Evolutionary conservation across 2,113 vertebrate species (phyloP), one percentile per base, ranked within the genome.

Genomic region (Vicugna pacos): DNA sequence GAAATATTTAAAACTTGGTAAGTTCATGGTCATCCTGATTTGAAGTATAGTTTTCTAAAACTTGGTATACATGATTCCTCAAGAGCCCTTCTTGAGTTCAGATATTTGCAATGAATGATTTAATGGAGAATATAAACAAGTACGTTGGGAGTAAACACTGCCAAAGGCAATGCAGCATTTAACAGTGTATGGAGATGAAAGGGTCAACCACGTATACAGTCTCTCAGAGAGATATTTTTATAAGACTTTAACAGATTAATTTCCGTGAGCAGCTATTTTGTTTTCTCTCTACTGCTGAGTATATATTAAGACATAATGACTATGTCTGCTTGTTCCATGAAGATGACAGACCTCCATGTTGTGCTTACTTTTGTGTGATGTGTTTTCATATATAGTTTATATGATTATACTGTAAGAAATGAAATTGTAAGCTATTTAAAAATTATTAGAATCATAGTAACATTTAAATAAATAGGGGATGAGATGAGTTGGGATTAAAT

Each of bases 321-420:
- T 69, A 67, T 89, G 52, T 73, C 32, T 69, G 12, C 60, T 85
- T 89, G 26, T 91, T 92, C 86, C 30, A 75, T 73, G 58, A 76
- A 72, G 10, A 81, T 70, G 67, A 64, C 13, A 88, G 26, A 58
- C 5, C 9, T 76, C 35, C 50, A 28, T 77, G 7, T 54, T 64
- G 32, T 86, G 26, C 54, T 93, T 89, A 81, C 24, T n/a, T 87
- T 92, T 62, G 11, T 72, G n/a, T 86, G 82, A 81, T 96, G 16
- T 72, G 20, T 81, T 89, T 89, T 86, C 10, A 76, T 70, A 72
- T 77, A 67, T 3, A 38, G 20, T 67, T 90, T 73, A 64, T 77
- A 50, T 67, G 48, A 83, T 75, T 83, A 26, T 52, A 95, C 32
- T 16, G 50, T 73, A 84, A 94, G 70, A 96, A 89, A 93, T 77